These are phyloP conservation scores for Melozone crissalis DNA, from an alignment of 2,113 vertebrate genomes.

Conservation along the genomic window DNA sequence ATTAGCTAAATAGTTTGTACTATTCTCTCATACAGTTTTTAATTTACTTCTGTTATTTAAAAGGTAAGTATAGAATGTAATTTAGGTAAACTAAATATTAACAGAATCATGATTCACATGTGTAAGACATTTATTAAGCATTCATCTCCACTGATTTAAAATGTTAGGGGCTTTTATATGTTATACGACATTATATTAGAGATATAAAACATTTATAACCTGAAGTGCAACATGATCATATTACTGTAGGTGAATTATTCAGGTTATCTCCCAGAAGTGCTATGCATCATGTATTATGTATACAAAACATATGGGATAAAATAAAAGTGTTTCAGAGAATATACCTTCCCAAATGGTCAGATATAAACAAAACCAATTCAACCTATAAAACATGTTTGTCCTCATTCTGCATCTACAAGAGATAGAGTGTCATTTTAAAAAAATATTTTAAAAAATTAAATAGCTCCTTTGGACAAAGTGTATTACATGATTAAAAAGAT, in stretches of 20 bases:
- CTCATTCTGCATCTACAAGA: background rate
- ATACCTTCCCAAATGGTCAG: background rate
- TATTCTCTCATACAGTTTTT: background rate
- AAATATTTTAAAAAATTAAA: background rate
- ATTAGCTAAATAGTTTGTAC: background rate
- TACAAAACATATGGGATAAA: conserved; percentile 17
- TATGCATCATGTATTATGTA: conserved; percentile 47
- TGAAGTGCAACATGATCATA: conserved; percentile 40
- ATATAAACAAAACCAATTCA: background rate
- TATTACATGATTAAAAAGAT: background rate
- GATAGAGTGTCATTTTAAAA: background rate
- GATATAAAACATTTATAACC: conserved; percentile 52
- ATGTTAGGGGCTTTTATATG: background rate
- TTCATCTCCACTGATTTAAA: background rate
- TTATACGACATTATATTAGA: background rate
- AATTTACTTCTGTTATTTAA: background rate
- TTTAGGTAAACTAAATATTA: background rate
- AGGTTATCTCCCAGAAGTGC: conserved; percentile 33
- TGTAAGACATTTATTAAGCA: background rate
- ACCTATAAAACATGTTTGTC: background rate
- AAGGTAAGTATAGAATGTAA: background rate
- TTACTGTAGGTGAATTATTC: conserved; percentile 55
- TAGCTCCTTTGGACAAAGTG: background rate
- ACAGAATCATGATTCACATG: background rate
- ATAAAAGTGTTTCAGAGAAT: background rate